Evolutionary conservation across 2,888 invertebrate genomes (phyloP), one percentile per base, ranked within the genome.

Genomic region (Yponomeuta malinellus): DNA sequence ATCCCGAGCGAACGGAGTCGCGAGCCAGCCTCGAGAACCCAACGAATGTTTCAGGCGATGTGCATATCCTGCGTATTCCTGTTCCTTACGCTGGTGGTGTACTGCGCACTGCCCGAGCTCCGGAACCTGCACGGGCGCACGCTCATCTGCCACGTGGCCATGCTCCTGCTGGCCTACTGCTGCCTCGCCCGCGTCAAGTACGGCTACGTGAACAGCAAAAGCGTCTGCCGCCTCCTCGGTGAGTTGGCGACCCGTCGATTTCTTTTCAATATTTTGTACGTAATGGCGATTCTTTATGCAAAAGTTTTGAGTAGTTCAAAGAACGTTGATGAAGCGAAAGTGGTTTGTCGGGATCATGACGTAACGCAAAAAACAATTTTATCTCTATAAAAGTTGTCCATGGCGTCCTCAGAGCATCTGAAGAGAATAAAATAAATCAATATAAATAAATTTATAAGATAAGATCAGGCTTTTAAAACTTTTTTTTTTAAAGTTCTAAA

Each of bases 51-150:
- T 33, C 80, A 92, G 93, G 85, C 93, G 33, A 87, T 92, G 73
- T 83, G 93, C 67, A 93, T 94, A 73, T 96, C 96, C n/a, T 93
- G 94, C 74, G 86, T 93, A 10, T 96, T 95, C 78, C 88, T 96
- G 74, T 83, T 93, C 5, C 78, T 94, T 37, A 96, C 96, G 0
- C 83, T 96, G 72, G 69, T 94, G 73, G 95, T 96, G 48, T 96
- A 96, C 84, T 83, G 93, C 67, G 90, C 92, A 5, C 86, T 96
- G 71, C 94, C 95, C 1, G 93, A 93, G 74, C 87, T 96, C 71
- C 93, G 94, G 72, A 96, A 96, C 86, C 89, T 96, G 29, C 96
- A 96, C 73, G 96, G 96, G 0, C 94, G 94, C 78, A 96, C 95
- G 15, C 89, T 96, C 68, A 95, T 96, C 85, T 95, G 95, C 77